Evolutionary conservation across 37 sponge, comb jelly and placozoan genomes (phyloP), one percentile per base, ranked within the genome.

Genomic region (Spongia lamella): DNA sequence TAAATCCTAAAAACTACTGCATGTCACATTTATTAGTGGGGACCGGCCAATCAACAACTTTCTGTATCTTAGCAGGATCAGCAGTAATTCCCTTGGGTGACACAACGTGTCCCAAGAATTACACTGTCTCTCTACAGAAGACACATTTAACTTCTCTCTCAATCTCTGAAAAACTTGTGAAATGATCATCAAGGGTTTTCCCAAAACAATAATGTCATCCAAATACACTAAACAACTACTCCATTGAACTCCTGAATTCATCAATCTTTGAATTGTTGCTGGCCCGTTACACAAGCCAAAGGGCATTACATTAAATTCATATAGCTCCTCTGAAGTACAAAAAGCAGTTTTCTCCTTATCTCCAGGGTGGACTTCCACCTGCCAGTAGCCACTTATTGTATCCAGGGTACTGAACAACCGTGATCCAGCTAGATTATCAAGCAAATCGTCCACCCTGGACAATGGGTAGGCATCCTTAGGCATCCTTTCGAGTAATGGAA

Each of bases 231-330:
- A 73, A 38, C 73, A 81, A 14, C 14, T 15, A 25, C 29, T 26
- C 73, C 82, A 81, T 43, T 61, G 73, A 3, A 62, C 36, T 0
- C 74, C 82, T 34, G 65, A 27, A 35, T 72, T 54, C 73, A 81
- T 81, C 17, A 81, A 55, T 22, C 73, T 27, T 32, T 72, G 82
- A 53, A 81, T 72, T 0, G 73, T 73, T 19, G 73, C 66, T 29
- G 75, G 83, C 22, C 56, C 75, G 38, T 82, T 73, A 55, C 67
- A 73, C 16, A 82, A 29, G 36, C 83, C 83, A 31, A 82, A 82
- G 7, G 83, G 75, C 83, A 82, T 82, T 19, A 82, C 75, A 16
- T 33, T 82, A 66, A 82, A 82, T 38, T 82, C 38, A 54, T 36
- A 73, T 24, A 74, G 38, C 0, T 74, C 83, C 15, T 61, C 83